Base-by-base conservation (phyloP, 2,888 invertebrate genomes). In the Timandra comae region DNA sequence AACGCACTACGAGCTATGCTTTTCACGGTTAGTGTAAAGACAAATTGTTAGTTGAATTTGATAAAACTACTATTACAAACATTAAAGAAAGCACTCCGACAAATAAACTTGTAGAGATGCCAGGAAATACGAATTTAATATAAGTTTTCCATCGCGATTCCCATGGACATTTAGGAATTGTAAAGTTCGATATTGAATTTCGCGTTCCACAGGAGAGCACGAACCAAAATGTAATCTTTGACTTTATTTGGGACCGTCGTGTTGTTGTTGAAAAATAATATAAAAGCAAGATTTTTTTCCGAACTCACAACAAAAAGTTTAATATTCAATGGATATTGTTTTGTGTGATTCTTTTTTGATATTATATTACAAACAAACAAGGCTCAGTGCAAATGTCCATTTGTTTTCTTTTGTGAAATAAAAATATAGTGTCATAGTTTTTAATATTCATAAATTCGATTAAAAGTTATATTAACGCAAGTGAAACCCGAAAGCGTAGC, bases 121-220 rank as follows among this genome's bases (percentile, higher is more conserved):
- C 30, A 37, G 39, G 33, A 41, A 39, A 38, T 38, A 30, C 27
- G 41, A 44, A 41, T 39, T 41, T 37, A 43, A 43, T 46, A 39
- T 37, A 46, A 43, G 35, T 46, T 45, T 39, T 29, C 29, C 28
- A 30, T 39, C 29, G 29, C 26, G 29, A 38, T 30, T 38, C 38
- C 38, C 38, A 30, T 39, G 42, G 40, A 32, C 41, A 39, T 31
- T 43, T 33, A 40, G 41, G 40, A 38, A 42, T 40, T 41, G 32
- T 46, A 46, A 58, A 59, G 45, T 54, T 51, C 8, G 28, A 43
- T 51, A 58, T 56, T 52, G 43, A 58, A 56, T 58, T 56, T 40
- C 34, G 33, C 41, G 35, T 49, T 43, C 48, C 43, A 46, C 45
- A 40, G 29, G 28, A 38, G 33, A 41, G 35, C 21, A 46, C 42